These are phyloP conservation scores for Sebastes cheni DNA, from an alignment of 2,797 vertebrate genomes.

Conservation along the genomic window DNA sequence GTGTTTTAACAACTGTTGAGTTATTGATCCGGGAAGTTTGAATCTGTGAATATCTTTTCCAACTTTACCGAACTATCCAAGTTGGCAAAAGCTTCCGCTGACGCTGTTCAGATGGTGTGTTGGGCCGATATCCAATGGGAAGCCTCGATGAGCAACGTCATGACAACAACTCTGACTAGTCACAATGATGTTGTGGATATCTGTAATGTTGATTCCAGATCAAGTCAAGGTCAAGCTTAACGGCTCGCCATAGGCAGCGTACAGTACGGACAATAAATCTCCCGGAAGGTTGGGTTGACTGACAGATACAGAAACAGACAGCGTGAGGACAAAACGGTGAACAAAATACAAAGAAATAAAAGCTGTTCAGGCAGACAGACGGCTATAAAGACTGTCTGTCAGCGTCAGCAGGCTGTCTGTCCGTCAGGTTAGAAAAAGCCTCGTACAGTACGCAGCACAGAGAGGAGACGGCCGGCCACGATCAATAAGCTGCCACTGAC, in stretches of 20 bases:
- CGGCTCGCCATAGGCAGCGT: background rate
- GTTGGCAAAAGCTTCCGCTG: too few relatives aligned
- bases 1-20: too few relatives aligned
- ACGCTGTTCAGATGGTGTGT: too few relatives aligned
- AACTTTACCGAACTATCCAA: too few relatives aligned
- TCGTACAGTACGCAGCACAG: slow-evolving; percentile 1
- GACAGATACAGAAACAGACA: background rate
- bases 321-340: background rate
- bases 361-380: background rate
- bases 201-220: too few relatives aligned
- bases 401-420: slow-evolving; percentile 16
- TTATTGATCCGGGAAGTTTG: too few relatives aligned
- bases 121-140: too few relatives aligned
- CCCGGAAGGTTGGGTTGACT: background rate
- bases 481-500: slow-evolving; percentile 61
- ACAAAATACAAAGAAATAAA: background rate
- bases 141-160: too few relatives aligned
- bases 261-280: background rate
- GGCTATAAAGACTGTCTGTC: background rate
- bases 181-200: too few relatives aligned
- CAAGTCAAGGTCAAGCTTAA: too few relatives aligned
- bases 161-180: too few relatives aligned
- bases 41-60: too few relatives aligned
- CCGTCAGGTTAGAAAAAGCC: slow-evolving; percentile 46
- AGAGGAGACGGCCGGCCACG: slow-evolving; percentile 18